Base-by-base conservation (phyloP, 1,140 invertebrate species). In the Dendroctonus valens region DNA sequence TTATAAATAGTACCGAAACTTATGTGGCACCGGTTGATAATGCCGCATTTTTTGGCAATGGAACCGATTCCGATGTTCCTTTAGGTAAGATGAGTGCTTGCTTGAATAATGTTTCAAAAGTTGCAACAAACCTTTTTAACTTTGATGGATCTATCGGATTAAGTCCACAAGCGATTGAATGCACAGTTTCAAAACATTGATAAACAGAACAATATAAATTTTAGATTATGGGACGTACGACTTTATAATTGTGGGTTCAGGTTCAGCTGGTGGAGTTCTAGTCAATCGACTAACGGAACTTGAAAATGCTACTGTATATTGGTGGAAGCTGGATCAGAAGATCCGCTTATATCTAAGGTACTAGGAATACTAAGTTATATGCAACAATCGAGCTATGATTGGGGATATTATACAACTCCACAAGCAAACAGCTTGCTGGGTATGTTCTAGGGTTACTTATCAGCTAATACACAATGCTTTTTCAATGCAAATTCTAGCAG, bases 361-460 rank as follows among this genome's bases (percentile, higher is more conserved):
- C 50, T 44, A 73, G 7, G 66, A 75, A 82, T 80, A 40, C 81
- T 1, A 3, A 7, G 4, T 6, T 11, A 7, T 61, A 3, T 50
- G 12, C 1, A 50, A 3, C 8, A 52, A 7, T 51, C 59, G 3
- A 37, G 51, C 12, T 51, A 6, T 11, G 92, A 91, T 77, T 93
- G 91, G 91, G 84, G 86, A 11, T 93, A 92, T 70, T 84, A 79
- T 65, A 89, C 90, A 0, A 88, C 89, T 68, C 85, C 86, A 0
- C 87, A 92, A 68, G 67, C 79, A 7, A 83, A 83, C 63, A 85
- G 85, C 7, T 91, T 89, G 64, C 80, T 84, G 44, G 85, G 84
- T 44, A 70, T 5, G 57, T 12, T n/a, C 59, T 14, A n/a, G 9
- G 11, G 8, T 7, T 9, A 54, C 12, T 54, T 9, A n/a, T 60